A percentile compares a stretch with the other conserved stretches of the same genome.
Evolutionary conservation across 2,113 vertebrate genomes (phyloP).

Genomic region (Saguinus imperator): DNA sequence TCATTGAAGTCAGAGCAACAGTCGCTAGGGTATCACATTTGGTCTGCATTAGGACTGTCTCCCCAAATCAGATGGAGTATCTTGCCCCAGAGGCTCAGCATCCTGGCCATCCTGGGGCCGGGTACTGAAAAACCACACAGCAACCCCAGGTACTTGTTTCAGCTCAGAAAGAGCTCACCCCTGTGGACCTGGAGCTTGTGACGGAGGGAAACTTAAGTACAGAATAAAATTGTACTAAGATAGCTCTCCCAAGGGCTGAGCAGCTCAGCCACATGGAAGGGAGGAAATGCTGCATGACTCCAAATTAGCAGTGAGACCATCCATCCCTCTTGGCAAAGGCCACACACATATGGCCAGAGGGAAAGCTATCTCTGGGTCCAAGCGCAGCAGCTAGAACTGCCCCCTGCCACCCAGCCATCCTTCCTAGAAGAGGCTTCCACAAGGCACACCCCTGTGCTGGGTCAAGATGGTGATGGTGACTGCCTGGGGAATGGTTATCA

Average conservation of each 20-base stretch:
- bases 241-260: background rate
- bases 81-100: background rate
- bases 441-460: fast-evolving
- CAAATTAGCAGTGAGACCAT: background rate
- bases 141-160: background rate
- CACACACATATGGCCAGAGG: background rate
- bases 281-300: background rate
- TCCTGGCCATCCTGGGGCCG: background rate
- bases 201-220: background rate
- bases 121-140: background rate
- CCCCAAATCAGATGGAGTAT: background rate
- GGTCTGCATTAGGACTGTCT: slow-evolving; percentile 17
- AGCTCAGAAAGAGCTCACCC: background rate
- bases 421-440: background rate
- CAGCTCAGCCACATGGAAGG: background rate
- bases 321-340: background rate
- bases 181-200: background rate
- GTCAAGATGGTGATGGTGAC: background rate
- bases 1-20: background rate
- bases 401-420: background rate
- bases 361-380: background rate
- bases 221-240: background rate
- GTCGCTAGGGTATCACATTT: slow-evolving; percentile 42
- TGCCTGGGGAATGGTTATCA: background rate
- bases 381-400: background rate